phyloP scores from a whole-genome alignment of 2,113 vertebrate species.

The Scartelaos histophorus region DNA sequence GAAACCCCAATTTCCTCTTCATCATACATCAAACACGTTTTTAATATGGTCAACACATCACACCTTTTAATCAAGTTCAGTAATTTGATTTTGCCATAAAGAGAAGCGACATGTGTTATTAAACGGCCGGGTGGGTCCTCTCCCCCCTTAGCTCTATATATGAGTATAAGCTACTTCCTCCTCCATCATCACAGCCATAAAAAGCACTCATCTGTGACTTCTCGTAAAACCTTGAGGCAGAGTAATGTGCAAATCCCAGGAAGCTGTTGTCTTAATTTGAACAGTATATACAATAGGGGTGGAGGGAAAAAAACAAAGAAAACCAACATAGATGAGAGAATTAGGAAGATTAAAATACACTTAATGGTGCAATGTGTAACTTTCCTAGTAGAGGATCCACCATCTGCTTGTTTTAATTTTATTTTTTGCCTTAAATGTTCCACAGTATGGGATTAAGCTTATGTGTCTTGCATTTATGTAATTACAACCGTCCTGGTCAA shows the following conservation, averaged over 20 bases:
- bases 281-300: conserved; percentile 9
- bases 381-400: no score
- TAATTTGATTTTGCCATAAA: conserved; percentile 57
- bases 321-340: conserved; percentile 1
- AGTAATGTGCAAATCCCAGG: conserved; percentile 8
- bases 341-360: neutral
- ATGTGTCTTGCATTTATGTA: no score
- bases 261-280: conserved; percentile 33
- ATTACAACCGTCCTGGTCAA: no score
- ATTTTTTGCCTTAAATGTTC: no score
- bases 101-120: conserved; percentile 38
- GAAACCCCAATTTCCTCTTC: conserved; percentile 57
- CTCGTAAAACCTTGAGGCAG: conserved; percentile 37
- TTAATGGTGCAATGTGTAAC: neutral
- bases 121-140: conserved; percentile 38
- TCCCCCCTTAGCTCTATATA: neutral
- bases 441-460: no score
- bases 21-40: conserved; percentile 58
- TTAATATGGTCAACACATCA: conserved; percentile 38
- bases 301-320: conserved; percentile 3
- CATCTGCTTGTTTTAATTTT: no score
- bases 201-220: conserved; percentile 44
- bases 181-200: conserved; percentile 27
- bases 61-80: conserved; percentile 46
- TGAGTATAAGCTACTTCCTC: neutral